Percentiles rank a stretch among this genome's conserved stretches.
Evolutionary conservation across 2,888 invertebrate genomes (phyloP).

Genomic region (Drosophila setosimentum): DNA sequence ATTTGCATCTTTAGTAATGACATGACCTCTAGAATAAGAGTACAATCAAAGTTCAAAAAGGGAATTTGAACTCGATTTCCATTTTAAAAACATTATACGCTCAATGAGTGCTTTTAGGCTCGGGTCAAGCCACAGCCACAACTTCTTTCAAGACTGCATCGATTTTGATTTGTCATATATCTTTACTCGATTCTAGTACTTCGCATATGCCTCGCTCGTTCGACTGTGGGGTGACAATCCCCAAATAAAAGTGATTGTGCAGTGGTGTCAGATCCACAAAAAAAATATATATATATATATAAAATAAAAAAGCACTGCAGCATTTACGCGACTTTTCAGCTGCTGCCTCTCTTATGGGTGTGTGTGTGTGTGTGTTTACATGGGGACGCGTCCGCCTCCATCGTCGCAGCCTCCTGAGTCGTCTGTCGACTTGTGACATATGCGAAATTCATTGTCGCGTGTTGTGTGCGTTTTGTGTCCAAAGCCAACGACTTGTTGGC

Average conservation of each 20-base stretch:
- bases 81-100: not conserved
- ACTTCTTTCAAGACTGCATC: not conserved
- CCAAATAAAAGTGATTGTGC: conserved; percentile 76
- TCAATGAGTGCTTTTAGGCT: not conserved
- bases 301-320: conserved; percentile 43
- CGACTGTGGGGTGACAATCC: conserved; percentile 65
- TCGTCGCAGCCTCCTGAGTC: conserved; percentile 41
- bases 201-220: conserved; percentile 11
- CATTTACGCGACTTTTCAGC: conserved; percentile 69
- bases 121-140: not conserved
- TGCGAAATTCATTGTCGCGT: conserved; percentile 83
- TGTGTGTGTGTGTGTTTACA: conserved; percentile 64
- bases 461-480: conserved; percentile 51
- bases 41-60: not conserved
- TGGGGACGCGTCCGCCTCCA: conserved; percentile 32
- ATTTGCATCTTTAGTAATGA: not conserved
- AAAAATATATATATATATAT: conserved; percentile 35
- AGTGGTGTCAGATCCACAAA: conserved; percentile 53
- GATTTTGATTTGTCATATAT: not conserved
- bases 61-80: not conserved
- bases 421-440: conserved; percentile 71
- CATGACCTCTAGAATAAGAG: not conserved
- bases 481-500: conserved; percentile 41
- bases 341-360: conserved; percentile 48
- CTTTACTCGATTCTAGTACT: not conserved